phyloP scores from a whole-genome alignment of 1,140 invertebrate genomes.

The Venustaconcha ellipsiformis region DNA sequence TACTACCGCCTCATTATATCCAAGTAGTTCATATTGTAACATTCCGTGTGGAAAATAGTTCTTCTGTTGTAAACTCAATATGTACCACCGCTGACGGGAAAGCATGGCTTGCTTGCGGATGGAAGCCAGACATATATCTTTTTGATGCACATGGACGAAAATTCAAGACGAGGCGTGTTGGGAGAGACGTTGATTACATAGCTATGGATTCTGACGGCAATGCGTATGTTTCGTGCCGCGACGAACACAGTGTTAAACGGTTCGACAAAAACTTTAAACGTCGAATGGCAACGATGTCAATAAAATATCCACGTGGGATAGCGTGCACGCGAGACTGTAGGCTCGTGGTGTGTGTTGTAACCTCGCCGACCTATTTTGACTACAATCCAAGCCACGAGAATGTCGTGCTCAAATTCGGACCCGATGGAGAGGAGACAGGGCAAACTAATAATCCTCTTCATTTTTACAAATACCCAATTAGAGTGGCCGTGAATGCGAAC shows the following conservation, averaged over 20 bases:
- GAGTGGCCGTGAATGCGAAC: constrained; percentile 35
- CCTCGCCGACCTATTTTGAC: constrained; percentile 34
- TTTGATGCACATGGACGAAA: constrained; percentile 24
- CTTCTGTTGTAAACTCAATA: constrained; percentile 37
- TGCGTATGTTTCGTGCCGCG: constrained; percentile 34
- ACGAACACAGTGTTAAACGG: constrained; percentile 35
- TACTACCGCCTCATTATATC: constrained; percentile 33
- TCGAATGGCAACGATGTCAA: constrained; percentile 31
- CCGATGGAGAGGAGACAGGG: constrained; percentile 27
- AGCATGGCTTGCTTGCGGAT: constrained; percentile 32
- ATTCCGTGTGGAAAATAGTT: constrained; percentile 32
- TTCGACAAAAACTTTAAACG: constrained; percentile 29
- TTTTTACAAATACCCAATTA: constrained; percentile 41
- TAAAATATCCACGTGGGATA: constrained; percentile 33
- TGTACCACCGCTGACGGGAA: constrained; percentile 32
- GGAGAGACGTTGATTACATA: constrained; percentile 37
- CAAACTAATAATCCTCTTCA: constrained; percentile 22
- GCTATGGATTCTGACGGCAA: constrained; percentile 29
- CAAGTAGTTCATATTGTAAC: constrained; percentile 22
- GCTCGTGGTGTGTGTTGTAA: constrained; percentile 32
- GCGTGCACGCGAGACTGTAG: constrained; percentile 21
- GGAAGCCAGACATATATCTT: constrained; percentile 30
- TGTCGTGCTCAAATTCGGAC: constrained; percentile 30
- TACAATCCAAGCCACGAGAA: constrained; percentile 32
- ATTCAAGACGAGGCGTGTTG: constrained; percentile 17